These are phyloP conservation scores for Cyphomyrus plagiostoma DNA, from an alignment of 2,113 vertebrate genomes.

Conservation along the genomic window DNA sequence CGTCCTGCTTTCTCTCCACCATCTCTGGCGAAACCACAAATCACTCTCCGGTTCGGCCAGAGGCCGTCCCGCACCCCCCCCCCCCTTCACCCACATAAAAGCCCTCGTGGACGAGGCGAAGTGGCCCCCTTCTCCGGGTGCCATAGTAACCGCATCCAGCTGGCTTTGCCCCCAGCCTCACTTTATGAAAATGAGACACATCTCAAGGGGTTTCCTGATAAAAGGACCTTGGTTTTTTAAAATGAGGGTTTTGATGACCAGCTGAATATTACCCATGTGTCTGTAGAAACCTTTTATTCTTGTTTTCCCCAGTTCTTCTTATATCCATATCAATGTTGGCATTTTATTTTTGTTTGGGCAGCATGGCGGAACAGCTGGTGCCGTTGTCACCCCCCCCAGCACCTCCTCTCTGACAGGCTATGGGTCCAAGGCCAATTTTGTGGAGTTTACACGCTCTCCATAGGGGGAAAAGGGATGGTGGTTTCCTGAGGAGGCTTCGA, in stretches of 20 bases:
- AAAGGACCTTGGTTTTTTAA: neutral
- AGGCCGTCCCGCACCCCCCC: neutral
- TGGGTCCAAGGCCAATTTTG: neutral
- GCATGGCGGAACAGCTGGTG: neutral
- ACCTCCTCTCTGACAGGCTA: neutral
- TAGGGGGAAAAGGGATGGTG: neutral
- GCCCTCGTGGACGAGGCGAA: neutral
- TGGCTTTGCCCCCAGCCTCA: slow-evolving; percentile 15
- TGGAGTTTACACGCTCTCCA: neutral
- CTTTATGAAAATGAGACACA: slow-evolving; percentile 24
- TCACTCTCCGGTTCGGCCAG: neutral
- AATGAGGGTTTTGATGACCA: neutral
- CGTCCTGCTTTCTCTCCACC: neutral
- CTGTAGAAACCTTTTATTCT: neutral
- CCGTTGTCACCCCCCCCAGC: neutral
- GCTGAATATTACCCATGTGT: neutral
- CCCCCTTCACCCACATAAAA: neutral
- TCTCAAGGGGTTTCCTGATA: neutral
- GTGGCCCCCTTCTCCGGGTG: slow-evolving; percentile 11
- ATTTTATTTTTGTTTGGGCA: neutral
- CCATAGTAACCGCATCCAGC: slow-evolving; percentile 25
- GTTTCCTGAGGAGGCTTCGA: neutral
- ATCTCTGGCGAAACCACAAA: neutral
- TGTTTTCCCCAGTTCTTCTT: neutral
- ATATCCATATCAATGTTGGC: neutral